Percentiles rank a stretch among this genome's conserved stretches.
phyloP scores from a whole-genome alignment of 2,797 vertebrate species.

The Anniella stebbinsi region DNA sequence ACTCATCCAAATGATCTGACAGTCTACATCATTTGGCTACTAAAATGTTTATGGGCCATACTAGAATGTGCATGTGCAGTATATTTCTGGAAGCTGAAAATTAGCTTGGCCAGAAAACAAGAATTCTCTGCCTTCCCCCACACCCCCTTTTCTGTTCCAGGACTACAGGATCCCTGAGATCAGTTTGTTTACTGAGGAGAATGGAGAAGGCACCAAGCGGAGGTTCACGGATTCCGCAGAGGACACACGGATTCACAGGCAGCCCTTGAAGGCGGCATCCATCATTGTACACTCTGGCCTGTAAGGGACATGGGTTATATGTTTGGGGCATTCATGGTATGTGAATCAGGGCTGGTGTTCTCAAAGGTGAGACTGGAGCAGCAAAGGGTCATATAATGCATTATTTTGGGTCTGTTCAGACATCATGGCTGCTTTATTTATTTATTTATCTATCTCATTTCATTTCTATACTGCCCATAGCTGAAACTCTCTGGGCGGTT shows the following conservation, averaged over 20 bases:
- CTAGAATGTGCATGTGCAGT: background rate
- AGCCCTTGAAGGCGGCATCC: constrained; percentile 87
- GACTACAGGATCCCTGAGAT: constrained; percentile 91
- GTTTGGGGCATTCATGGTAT: background rate
- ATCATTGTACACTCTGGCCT: constrained; percentile 91
- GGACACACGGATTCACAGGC: constrained; percentile 83
- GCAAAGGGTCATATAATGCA: no score
- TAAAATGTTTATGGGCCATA: background rate
- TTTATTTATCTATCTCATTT: no score
- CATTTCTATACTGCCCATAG: no score
- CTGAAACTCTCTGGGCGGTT: no score
- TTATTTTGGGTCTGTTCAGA: no score
- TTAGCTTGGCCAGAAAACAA: background rate
- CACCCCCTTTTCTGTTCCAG: constrained; percentile 69
- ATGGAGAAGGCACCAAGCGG: constrained; percentile 87
- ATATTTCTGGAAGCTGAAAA: background rate
- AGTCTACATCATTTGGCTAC: background rate
- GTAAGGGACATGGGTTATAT: constrained; percentile 80
- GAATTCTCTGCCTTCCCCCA: background rate
- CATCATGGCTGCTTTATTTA: no score
- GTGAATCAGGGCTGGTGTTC: background rate
- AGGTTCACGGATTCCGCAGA: constrained; percentile 86
- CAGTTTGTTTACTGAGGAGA: constrained; percentile 88
- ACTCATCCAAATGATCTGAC: background rate
- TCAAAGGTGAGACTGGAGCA: no score